Evolutionary conservation across 2,113 vertebrate species (phyloP).

Genomic region (Centrocercus urophasianus): DNA sequence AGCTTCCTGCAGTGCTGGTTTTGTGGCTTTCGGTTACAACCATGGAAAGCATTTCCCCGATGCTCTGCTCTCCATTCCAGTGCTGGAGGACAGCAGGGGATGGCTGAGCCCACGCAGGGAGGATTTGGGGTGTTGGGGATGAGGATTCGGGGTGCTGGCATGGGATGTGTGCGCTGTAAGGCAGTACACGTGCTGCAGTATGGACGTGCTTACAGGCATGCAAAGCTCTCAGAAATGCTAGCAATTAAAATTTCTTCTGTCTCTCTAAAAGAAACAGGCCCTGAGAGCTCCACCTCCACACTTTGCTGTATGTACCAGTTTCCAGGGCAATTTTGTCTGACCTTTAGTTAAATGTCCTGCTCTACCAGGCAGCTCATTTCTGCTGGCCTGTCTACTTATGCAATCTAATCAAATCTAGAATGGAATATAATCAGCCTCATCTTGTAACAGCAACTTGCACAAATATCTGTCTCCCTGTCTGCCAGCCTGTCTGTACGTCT

Average conservation of each 20-base stretch:
- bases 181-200: fast-evolving
- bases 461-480: slow-evolving; percentile 6
- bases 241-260: not conserved
- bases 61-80: not conserved
- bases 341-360: slow-evolving; percentile 73
- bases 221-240: not conserved
- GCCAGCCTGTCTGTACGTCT: slow-evolving; percentile 18
- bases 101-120: not conserved
- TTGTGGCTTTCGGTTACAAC: not conserved
- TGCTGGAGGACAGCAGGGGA: not conserved
- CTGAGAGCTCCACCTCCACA: slow-evolving; percentile 17
- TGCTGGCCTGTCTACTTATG: slow-evolving; percentile 66
- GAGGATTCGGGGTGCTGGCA: not conserved
- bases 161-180: fast-evolving
- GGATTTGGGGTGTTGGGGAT: not conserved
- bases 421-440: slow-evolving; percentile 68
- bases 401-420: slow-evolving; percentile 69
- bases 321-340: slow-evolving; percentile 70
- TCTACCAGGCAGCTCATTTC: slow-evolving; percentile 64
- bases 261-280: not conserved
- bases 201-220: not conserved
- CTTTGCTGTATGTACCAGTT: slow-evolving; percentile 24
- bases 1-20: not conserved
- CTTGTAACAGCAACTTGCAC: slow-evolving; percentile 45
- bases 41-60: not conserved